Conservation (phyloP, 1,140 invertebrate species). For the Zaprionus taronus region DNA sequence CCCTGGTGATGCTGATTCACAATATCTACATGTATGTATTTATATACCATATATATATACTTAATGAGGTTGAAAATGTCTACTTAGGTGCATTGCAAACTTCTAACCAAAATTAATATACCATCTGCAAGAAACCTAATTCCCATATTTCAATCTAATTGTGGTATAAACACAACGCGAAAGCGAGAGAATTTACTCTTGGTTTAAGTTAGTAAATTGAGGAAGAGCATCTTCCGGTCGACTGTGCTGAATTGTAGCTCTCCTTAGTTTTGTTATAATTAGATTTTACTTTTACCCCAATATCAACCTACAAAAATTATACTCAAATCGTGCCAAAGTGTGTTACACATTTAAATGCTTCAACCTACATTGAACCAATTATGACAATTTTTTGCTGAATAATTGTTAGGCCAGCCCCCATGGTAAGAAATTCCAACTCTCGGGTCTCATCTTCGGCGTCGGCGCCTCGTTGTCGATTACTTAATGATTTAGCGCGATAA, state of each 20-base stretch:
- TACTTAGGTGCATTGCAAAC: too few species aligned
- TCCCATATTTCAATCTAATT: too few species aligned
- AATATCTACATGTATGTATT: too few species aligned
- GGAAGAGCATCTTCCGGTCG: background rate
- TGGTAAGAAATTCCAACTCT: conserved; percentile 3
- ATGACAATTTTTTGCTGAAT: conserved; percentile 63
- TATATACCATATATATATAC: too few species aligned
- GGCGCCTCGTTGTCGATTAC: conserved; percentile 2
- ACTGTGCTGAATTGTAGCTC: background rate
- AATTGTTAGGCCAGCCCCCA: conserved; percentile 38
- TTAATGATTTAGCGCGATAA: conserved; percentile 36
- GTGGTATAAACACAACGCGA: too few species aligned
- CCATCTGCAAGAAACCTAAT: too few species aligned
- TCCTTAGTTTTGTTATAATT: conserved; percentile 24
- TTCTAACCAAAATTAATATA: too few species aligned
- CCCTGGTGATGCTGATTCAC: too few species aligned
- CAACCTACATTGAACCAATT: conserved; percentile 69
- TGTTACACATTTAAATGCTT: conserved; percentile 72
- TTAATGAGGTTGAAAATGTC: too few species aligned
- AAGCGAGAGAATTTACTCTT: too few species aligned
- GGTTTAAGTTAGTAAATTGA: too few species aligned
- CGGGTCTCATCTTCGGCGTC: background rate
- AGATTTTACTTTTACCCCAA: conserved; percentile 57
- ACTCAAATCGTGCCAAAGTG: conserved; percentile 60
- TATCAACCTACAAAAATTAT: conserved; percentile 4